Base-by-base conservation (phyloP, 2,888 invertebrate genomes). In the Drosophila acutilabella region DNA sequence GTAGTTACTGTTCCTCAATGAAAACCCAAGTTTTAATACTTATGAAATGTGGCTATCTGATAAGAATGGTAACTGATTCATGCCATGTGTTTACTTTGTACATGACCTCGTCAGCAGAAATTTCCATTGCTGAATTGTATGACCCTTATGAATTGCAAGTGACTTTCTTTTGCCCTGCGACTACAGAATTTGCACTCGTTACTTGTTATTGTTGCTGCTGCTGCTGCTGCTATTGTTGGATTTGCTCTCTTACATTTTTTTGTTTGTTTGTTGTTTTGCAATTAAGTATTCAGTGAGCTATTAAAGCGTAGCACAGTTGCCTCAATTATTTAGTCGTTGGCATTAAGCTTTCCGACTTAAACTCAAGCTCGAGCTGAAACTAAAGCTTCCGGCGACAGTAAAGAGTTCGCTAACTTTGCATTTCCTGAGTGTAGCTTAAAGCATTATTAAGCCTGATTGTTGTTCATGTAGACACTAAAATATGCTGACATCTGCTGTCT, bases 131-230 rank as follows among this genome's bases (percentile, higher is more conserved):
- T 61, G 57, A 74, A 72, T 20, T 72, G 50, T 78, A 66, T 51
- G 59, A 60, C 53, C 45, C 58, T 64, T 33, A 45, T 58, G 41
- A 71, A 51, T 52, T 60, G 60, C 52, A 71, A 65, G 50, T 58
- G 51, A 78, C 79, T 76, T 76, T 70, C 75, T 79, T 78, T 79
- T 56, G 61, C 69, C 75, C 61, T 54, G 61, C 58, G 64, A 47
- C 74, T 67, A 45, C 54, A 33, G 45, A 44, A 26, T 47, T 52
- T 77, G 61, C 53, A 51, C 40, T 72, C 48, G 36, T 6, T 64
- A 50, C 30, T 30, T 30, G 30, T 30, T 30, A 30, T 30, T 30
- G 30, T 30, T 30, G 30, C 2, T 30, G 30, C 8, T 7, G 6
- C 26, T 26, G 26, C 7, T 30, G 36, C 36, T 68, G 18, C 7